These are phyloP conservation scores for Phasia obesa DNA, from an alignment of 2,888 invertebrate genomes.

Conservation along the genomic window DNA sequence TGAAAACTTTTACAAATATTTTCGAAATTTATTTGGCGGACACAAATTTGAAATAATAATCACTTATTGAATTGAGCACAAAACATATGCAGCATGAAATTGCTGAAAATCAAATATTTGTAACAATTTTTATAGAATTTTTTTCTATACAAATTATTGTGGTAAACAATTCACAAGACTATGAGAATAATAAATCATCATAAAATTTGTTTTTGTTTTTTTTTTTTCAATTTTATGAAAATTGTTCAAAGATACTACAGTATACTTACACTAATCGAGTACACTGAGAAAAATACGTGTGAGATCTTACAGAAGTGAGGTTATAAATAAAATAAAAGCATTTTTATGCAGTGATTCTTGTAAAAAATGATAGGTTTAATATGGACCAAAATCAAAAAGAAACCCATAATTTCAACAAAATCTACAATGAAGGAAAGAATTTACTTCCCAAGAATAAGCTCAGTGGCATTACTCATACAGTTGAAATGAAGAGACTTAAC, in stretches of 20 bases:
- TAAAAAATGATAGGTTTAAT: no score
- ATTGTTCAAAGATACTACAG: background rate
- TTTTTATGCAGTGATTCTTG: background rate
- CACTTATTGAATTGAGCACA: no score
- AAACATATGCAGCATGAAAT: background rate
- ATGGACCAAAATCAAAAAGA: no score
- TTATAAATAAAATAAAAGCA: no score
- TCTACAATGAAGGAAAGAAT: no score
- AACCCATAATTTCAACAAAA: no score
- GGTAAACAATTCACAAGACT: constrained; percentile 27
- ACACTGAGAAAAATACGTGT: constrained; percentile 11
- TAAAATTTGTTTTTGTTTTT: constrained; percentile 14
- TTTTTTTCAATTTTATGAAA: constrained; percentile 4
- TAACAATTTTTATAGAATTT: background rate
- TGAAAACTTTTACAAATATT: no score
- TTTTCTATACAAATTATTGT: constrained; percentile 18
- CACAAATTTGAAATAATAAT: no score
- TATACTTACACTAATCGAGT: background rate
- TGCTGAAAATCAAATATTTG: background rate
- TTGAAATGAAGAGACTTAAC: no score
- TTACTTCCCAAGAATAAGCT: no score
- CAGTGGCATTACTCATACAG: no score
- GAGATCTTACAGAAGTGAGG: background rate
- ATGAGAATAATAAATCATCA: constrained; percentile 29
- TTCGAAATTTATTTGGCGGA: no score